Conservation (phyloP, 2,888 invertebrate species). For the Zele albiditarsus region DNA sequence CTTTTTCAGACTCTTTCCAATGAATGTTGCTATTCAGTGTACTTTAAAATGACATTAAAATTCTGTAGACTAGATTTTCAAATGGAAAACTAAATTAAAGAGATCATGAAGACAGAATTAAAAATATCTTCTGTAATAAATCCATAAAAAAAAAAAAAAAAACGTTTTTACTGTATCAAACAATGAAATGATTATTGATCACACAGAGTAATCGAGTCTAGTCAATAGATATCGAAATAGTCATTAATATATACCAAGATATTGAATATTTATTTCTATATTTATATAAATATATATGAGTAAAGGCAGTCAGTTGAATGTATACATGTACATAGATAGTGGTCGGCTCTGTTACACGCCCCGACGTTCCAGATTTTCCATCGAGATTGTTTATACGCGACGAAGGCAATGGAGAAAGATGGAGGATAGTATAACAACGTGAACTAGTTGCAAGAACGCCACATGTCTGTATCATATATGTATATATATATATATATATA, state of each 20-base stretch:
- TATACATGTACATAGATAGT: conserved; percentile 4
- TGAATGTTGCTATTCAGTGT: background rate
- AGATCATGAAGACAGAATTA: too few species aligned
- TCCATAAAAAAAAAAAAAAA: background rate
- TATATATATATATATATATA: conserved; percentile 37
- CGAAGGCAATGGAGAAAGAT: conserved; percentile 56
- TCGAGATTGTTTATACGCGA: conserved; percentile 65
- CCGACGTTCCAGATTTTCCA: conserved; percentile 67
- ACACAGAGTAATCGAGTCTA: background rate
- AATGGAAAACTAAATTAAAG: too few species aligned
- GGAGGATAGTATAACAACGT: conserved; percentile 52
- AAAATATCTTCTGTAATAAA: too few species aligned
- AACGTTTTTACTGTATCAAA: background rate
- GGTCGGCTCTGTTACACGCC: conserved; percentile 51
- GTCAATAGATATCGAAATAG: background rate
- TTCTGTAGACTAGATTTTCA: too few species aligned
- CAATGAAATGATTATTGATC: background rate
- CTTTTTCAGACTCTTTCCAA: conserved; percentile 20
- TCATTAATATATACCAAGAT: background rate
- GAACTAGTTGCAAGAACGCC: conserved; percentile 59
- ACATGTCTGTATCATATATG: conserved; percentile 63
- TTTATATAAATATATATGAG: conserved; percentile 11
- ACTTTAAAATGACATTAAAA: too few species aligned
- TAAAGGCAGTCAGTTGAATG: conserved; percentile 11
- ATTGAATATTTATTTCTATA: background rate